Conservation (phyloP, 2,797 vertebrate genomes). For the Myotis findleyi region DNA sequence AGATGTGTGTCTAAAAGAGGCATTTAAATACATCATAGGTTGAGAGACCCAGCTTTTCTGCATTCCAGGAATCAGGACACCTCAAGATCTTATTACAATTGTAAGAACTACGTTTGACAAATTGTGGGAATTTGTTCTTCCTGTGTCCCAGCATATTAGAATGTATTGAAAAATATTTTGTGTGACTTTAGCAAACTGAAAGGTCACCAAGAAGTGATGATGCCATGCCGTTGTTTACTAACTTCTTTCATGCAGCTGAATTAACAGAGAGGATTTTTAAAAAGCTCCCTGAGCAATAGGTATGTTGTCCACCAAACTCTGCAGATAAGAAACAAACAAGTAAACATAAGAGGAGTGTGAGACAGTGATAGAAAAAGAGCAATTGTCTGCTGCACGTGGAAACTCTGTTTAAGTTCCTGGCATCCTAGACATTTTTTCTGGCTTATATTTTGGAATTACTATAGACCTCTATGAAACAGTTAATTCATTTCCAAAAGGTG, state of each 20-base stretch:
- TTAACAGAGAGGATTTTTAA: neutral
- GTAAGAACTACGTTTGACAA: conserved; percentile 38
- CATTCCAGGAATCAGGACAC: neutral
- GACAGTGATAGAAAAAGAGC: neutral
- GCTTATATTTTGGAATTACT: conserved; percentile 53
- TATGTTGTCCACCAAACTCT: neutral
- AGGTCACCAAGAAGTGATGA: neutral
- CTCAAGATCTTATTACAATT: neutral
- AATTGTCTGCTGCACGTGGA: neutral
- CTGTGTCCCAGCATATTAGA: neutral
- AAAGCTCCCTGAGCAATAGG: neutral
- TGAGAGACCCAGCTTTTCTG: neutral
- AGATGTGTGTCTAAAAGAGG: neutral
- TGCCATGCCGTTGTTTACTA: neutral
- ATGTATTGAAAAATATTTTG: conserved; percentile 26
- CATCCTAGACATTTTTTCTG: neutral
- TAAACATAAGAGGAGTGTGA: neutral
- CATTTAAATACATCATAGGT: neutral
- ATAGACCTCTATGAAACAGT: conserved; percentile 29
- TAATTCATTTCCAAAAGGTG: conserved; percentile 71
- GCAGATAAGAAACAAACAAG: neutral
- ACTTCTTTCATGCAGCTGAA: neutral
- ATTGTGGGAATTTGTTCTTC: neutral
- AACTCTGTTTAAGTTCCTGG: conserved; percentile 18
- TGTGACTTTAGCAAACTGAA: conserved; percentile 9